These are phyloP conservation scores for Petroica traversi DNA, from an alignment of 2,113 vertebrate genomes.

Conservation along the genomic window DNA sequence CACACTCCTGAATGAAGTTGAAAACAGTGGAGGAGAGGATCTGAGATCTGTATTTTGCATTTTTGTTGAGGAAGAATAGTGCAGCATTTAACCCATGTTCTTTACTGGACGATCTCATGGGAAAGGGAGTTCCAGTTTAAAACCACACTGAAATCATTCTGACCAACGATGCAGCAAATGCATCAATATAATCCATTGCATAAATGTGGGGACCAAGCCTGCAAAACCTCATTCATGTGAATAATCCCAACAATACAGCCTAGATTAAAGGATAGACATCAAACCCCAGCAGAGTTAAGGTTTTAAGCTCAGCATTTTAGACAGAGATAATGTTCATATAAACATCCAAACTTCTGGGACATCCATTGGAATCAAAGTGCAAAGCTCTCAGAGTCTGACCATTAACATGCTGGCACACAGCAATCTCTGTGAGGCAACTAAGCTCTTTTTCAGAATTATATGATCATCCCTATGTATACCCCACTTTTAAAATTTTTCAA, in stretches of 20 bases:
- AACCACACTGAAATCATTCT: not conserved
- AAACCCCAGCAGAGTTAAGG: not conserved
- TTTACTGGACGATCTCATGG: not conserved
- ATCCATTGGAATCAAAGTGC: not conserved
- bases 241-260: not conserved
- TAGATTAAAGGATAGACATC: conserved; percentile 20
- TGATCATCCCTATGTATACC: not conserved
- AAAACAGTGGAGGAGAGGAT: not conserved
- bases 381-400: not conserved
- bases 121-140: not conserved
- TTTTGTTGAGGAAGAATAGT: not conserved
- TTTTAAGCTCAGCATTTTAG: not conserved
- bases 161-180: not conserved
- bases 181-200: not conserved
- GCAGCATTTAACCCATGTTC: not conserved
- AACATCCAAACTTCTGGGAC: not conserved
- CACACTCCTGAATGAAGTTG: not conserved
- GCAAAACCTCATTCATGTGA: not conserved
- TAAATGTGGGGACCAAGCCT: not conserved
- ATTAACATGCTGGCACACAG: not conserved
- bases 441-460: not conserved
- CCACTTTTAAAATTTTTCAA: conserved; percentile 2
- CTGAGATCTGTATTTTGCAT: not conserved
- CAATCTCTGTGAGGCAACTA: not conserved
- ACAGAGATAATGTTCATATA: not conserved